These are phyloP conservation scores for Melospiza georgiana DNA, from an alignment of 2,113 vertebrate species.

Conservation along the genomic window DNA sequence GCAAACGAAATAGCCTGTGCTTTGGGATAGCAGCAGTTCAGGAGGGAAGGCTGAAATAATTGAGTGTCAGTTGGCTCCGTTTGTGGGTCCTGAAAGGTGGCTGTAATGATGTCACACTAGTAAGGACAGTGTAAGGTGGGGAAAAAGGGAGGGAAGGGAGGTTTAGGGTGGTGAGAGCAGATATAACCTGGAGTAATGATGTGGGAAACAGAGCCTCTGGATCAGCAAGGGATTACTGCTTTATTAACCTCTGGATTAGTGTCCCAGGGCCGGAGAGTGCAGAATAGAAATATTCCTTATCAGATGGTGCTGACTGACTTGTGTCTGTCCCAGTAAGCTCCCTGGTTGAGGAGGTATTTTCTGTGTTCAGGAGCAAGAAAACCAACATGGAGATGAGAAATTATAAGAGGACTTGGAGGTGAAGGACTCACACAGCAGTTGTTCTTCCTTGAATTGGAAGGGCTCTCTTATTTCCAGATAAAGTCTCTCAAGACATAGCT, in stretches of 20 bases:
- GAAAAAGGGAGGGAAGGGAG: not conserved
- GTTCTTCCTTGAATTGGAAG: slow-evolving; percentile 25
- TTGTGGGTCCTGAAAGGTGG: not conserved
- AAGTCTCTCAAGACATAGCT: slow-evolving; percentile 7
- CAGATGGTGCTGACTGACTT: not conserved
- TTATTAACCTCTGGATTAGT: slow-evolving; percentile 51
- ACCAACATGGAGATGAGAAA: not conserved
- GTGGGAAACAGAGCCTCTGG: not conserved
- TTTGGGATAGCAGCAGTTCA: not conserved
- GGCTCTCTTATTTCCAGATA: slow-evolving; percentile 15
- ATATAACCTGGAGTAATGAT: not conserved
- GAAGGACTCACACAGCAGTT: not conserved
- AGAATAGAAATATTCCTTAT: slow-evolving; percentile 30
- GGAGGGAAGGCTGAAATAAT: slow-evolving; percentile 7
- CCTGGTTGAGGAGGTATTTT: not conserved
- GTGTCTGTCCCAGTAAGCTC: not conserved
- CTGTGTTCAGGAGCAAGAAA: not conserved
- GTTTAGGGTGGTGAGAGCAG: not conserved
- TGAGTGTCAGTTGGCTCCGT: not conserved
- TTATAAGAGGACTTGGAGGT: not conserved
- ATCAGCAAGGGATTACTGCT: slow-evolving; percentile 33
- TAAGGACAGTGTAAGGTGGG: not conserved
- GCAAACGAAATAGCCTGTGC: not conserved
- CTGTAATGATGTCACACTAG: rapidly evolving
- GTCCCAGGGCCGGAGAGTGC: not conserved